Conservation (phyloP, 2,797 vertebrate species). For the Pterois miles region DNA sequence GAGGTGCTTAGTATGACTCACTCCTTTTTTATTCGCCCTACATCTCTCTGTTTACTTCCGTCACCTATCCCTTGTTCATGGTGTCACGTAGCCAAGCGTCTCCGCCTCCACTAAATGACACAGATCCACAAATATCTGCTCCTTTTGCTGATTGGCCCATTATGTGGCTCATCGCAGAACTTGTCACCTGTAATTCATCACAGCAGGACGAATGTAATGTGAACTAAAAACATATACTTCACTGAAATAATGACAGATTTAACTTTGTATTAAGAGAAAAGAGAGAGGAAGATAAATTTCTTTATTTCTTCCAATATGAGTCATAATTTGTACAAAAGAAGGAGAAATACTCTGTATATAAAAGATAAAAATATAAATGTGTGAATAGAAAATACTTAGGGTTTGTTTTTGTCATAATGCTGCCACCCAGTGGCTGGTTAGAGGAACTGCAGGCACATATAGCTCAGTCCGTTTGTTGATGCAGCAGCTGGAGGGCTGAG, state of each 20-base stretch:
- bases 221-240: neutral
- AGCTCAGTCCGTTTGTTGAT: conserved; percentile 69
- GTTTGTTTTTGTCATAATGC: conserved; percentile 75
- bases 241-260: neutral
- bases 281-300: conserved; percentile 63
- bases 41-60: conserved; percentile 59
- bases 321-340: conserved; percentile 81
- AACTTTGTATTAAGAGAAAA: neutral
- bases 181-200: conserved; percentile 12
- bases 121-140: conserved; percentile 28
- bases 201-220: neutral
- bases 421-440: conserved; percentile 85
- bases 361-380: conserved; percentile 77
- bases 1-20: conserved; percentile 72
- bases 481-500: conserved; percentile 39
- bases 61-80: conserved; percentile 40
- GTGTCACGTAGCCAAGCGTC: conserved; percentile 10
- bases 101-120: conserved; percentile 47
- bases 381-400: conserved; percentile 70
- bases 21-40: conserved; percentile 44
- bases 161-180: neutral
- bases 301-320: conserved; percentile 79
- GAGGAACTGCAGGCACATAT: conserved; percentile 60
- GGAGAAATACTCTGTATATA: conserved; percentile 78
- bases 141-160: neutral